These are phyloP conservation scores for Poecilia gillii DNA, from an alignment of 2,797 vertebrate genomes.

Conservation along the genomic window DNA sequence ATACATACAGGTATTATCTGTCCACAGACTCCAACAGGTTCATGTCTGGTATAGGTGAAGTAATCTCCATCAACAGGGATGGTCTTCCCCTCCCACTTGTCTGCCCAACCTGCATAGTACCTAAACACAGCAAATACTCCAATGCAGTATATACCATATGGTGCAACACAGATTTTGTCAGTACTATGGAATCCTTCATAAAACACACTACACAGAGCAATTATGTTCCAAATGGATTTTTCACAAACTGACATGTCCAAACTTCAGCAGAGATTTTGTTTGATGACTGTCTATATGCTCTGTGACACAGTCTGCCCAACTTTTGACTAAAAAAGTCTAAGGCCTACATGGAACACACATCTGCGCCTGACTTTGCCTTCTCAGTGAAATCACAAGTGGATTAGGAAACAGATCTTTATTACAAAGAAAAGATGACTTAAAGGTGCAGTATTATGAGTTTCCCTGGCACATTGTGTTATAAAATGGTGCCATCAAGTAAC, in stretches of 20 bases:
- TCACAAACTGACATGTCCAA: neutral
- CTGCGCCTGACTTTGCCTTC: neutral
- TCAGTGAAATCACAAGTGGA: neutral
- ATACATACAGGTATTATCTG: slow-evolving; percentile 92
- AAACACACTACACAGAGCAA: neutral
- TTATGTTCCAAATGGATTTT: neutral
- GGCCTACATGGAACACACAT: neutral
- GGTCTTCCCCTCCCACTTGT: slow-evolving; percentile 96
- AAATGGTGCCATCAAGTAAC: no score
- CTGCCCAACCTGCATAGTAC: slow-evolving; percentile 95
- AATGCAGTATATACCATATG: neutral
- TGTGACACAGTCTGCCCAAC: no score
- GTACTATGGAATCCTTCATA: neutral
- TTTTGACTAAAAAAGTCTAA: neutral
- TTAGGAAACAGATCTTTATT: neutral
- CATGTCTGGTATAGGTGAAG: slow-evolving; percentile 94
- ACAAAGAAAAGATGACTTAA: neutral
- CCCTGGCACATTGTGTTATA: no score
- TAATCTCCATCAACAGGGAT: slow-evolving; percentile 94
- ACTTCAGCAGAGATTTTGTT: neutral
- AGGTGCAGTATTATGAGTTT: no score
- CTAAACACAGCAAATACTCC: slow-evolving; percentile 58
- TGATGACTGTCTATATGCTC: neutral
- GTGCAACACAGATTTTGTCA: neutral
- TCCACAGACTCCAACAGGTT: slow-evolving; percentile 93